These are phyloP conservation scores for human (Homo sapiens) DNA, from an alignment of 2,113 vertebrate species.

Conservation along the genomic window DNA sequence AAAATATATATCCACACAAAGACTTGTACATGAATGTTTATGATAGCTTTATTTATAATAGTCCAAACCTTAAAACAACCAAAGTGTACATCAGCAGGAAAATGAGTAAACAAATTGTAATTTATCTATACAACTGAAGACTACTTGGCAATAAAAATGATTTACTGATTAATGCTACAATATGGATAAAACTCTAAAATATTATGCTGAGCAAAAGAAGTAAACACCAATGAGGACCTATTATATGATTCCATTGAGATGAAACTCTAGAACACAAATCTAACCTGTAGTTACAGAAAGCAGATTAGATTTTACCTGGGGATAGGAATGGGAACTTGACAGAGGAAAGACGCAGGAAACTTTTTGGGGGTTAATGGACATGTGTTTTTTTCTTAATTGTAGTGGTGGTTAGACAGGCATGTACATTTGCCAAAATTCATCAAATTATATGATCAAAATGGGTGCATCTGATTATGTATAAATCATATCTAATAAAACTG, in stretches of 20 bases:
- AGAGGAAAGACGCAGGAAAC: background rate
- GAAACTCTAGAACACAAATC: constrained; percentile 6
- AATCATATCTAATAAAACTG: background rate
- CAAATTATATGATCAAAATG: background rate
- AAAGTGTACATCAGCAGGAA: background rate
- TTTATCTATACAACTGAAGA: background rate
- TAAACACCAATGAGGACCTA: background rate
- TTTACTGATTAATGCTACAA: background rate
- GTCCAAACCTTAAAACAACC: background rate
- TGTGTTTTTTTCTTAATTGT: background rate
- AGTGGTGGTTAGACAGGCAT: background rate
- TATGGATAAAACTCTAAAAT: background rate
- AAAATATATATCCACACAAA: background rate
- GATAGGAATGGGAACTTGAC: background rate
- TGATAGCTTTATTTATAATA: background rate
- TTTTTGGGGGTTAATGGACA: background rate
- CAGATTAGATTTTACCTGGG: background rate
- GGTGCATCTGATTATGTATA: background rate
- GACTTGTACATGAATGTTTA: background rate
- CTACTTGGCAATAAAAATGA: background rate
- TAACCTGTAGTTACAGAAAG: background rate
- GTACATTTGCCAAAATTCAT: background rate
- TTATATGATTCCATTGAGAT: background rate
- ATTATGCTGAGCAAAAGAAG: background rate
- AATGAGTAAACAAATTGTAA: background rate